Evolutionary conservation across 2,113 vertebrate genomes (phyloP), one percentile per base, ranked within the genome.

Genomic region (Lasiurus borealis): DNA sequence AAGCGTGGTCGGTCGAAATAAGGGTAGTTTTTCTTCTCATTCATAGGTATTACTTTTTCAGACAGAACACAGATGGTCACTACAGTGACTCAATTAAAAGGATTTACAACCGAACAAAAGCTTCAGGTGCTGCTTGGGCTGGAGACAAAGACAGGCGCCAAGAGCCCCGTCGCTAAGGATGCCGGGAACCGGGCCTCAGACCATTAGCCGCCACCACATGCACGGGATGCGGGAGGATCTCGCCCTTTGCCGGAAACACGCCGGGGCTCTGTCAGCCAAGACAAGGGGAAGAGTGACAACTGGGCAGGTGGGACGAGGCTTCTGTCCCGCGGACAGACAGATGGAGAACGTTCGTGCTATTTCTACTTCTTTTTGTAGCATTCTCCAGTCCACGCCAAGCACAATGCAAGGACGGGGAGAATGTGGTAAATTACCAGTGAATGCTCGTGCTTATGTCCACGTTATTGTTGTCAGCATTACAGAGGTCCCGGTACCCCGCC

Each of bases 311-410:
- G 18, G 2, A 66, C 76, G 15, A 3, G 69, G 15, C 40, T 31
- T 72, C 72, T 84, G 21, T 4, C 13, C 29, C 27, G 5, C 40
- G 40, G 40, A 73, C 25, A 57, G 18, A 84, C 18, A 86, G 25
- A 66, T 72, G 14, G 78, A 87, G 12, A 78, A 64, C 69, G 69
- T 95, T 71, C 73, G 19, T 44, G 29, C 29, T 72, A 52, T 2
- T 66, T 54, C 46, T 64, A 66, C 62, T 90, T 50, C 19, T 77
- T 64, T 88, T 86, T 34, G 0, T 64, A 62, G 75, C 2, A 82
- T 80, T 83, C 78, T 86, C 54, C 73, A 62, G 93, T 84, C 40
- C 27, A 93, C 78, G 15, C 34, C 80, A 87, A 90, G 15, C 16
- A 85, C 12, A 90, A 31, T 75, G 48, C 23, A 15, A 44, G 40